Base-by-base conservation (phyloP, 2,113 vertebrate species). In the Centropristis striata region DNA sequence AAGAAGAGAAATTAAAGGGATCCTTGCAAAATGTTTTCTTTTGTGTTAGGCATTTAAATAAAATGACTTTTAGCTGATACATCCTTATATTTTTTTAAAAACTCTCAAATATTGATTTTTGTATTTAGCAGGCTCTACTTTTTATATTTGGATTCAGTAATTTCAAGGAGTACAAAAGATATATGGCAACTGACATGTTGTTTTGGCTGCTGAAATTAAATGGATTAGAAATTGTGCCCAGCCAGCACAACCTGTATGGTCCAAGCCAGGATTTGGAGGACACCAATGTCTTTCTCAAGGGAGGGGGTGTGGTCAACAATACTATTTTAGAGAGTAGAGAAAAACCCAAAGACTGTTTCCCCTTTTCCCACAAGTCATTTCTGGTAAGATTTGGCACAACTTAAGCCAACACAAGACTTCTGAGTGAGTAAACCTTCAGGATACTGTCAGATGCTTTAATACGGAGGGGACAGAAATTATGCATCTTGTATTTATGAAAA, bases 401-500 rank as follows among this genome's bases (percentile, higher is more conserved):
- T 36, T 4, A 23, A 41, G 64, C 49, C 39, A 47, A 16, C 1
- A 8, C 11, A 20, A 11, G 37, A 8, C 51, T 20, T 14, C 23
- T 0, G 20, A 18, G 7, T 50, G 41, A 27, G 20, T 51, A 10
- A 59, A 47, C 8, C 53, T 58, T 32, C 5, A 47, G 23, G 18
- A 53, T 14, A 27, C 5, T 63, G 2, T 21, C n/a, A 27, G 25
- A 50, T 69, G 11, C 50, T 59, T 23, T 18, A 15, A 44, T 23
- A 21, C 37, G 25, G 21, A 63, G 2, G 10, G 18, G 27, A 23
- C n/a, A 41, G 13, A 9, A 20, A 46, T 50, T 1, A 57, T 36
- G 16, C 36, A 37, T 60, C 8, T 20, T 79, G 64, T 39, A 37
- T 51, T 66, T 44, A 16, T 60, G 11, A n/a, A 37, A 59, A 64